Percentiles rank a stretch among this genome's conserved stretches.
phyloP scores from a whole-genome alignment of 2,888 invertebrate genomes.

The Pristionchus arcanus region DNA sequence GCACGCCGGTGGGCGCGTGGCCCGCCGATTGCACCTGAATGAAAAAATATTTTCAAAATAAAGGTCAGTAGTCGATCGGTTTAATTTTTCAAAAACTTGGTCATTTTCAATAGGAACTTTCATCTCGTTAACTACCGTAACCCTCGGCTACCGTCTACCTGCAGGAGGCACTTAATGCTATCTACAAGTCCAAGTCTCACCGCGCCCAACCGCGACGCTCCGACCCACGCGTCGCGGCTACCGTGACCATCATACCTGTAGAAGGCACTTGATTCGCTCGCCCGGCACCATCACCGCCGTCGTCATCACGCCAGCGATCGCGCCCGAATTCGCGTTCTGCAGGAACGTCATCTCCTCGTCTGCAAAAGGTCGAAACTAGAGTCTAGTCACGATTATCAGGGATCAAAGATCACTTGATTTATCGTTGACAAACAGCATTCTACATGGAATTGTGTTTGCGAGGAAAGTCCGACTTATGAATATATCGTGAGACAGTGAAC shows the following conservation, averaged over 20 bases:
- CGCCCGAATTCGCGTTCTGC: constrained; percentile 85
- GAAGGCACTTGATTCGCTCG: constrained; percentile 96
- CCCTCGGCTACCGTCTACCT: constrained; percentile 16
- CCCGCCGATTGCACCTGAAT: constrained; percentile 73
- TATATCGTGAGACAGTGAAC: too few relatives aligned
- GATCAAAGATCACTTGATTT: too few relatives aligned
- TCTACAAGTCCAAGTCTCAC: too few relatives aligned
- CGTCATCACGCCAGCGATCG: constrained; percentile 88
- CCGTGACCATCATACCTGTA: constrained; percentile 86
- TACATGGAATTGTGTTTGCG: too few relatives aligned
- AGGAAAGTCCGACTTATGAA: too few relatives aligned
- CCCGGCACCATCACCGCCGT: constrained; percentile 98
- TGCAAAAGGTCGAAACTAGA: constrained; percentile 42
- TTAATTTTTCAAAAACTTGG: background rate
- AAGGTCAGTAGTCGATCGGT: background rate
- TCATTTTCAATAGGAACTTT: background rate
- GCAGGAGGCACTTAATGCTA: too few relatives aligned
- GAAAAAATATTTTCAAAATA: background rate
- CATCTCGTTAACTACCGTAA: background rate
- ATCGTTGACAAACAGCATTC: too few relatives aligned
- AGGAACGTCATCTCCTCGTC: constrained; percentile 81
- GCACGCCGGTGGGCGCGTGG: constrained; percentile 78
- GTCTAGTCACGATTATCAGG: background rate
- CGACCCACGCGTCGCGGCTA: too few relatives aligned
- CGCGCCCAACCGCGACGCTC: too few relatives aligned